Conservation (phyloP, 2,888 invertebrate species). For the Mantis religiosa region DNA sequence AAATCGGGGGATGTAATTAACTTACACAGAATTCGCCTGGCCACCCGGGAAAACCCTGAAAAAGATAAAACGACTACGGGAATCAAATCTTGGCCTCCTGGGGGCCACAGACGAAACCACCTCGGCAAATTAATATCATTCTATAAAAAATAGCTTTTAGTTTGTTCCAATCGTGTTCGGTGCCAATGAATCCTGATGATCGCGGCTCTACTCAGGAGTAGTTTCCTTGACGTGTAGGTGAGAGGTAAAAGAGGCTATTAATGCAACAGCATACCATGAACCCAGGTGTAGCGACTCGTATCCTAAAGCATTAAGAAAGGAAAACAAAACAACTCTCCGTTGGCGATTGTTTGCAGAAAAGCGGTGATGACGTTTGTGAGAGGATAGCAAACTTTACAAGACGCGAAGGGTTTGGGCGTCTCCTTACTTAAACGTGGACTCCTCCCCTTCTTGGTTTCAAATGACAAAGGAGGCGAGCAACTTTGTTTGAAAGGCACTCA, state of each 20-base stretch:
- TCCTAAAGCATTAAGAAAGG: not conserved
- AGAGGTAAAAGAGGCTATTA: not conserved
- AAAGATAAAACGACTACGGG: too few relatives aligned
- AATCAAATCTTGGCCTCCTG: too few relatives aligned
- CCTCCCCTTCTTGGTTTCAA: not conserved
- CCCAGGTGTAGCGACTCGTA: not conserved
- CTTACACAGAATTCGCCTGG: too few relatives aligned
- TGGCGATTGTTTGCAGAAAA: not conserved
- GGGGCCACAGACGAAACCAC: too few relatives aligned
- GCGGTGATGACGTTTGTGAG: not conserved
- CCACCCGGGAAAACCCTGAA: too few relatives aligned
- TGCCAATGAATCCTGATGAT: too few relatives aligned
- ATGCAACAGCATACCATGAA: not conserved
- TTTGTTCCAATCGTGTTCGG: too few relatives aligned
- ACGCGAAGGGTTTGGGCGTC: not conserved
- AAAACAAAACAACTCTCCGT: not conserved
- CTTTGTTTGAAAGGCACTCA: not conserved
- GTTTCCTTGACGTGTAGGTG: not conserved
- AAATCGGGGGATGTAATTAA: too few relatives aligned
- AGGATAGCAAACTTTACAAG: not conserved
- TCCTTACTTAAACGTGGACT: not conserved
- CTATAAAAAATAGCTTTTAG: too few relatives aligned
- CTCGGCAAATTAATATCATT: too few relatives aligned
- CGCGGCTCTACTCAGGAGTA: too few relatives aligned
- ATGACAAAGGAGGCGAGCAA: not conserved